Evolutionary conservation across 2,797 vertebrate genomes (phyloP).

Genomic region (Trachurus trachurus): DNA sequence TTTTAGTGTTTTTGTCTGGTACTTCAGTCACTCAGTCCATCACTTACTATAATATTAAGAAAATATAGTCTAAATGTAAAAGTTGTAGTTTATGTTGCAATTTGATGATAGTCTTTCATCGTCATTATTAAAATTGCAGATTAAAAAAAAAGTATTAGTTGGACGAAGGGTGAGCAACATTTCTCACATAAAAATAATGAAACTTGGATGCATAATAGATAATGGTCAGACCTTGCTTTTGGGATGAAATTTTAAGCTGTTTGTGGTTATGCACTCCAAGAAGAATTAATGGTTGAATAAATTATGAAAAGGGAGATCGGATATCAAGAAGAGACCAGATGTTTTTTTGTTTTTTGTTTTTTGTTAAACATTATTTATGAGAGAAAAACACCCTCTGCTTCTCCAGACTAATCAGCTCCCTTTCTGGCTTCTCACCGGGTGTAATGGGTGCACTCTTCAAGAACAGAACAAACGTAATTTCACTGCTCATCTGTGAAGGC

Average conservation of each 20-base stretch:
- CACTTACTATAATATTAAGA: background rate
- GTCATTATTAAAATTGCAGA: constrained; percentile 3
- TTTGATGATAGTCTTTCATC: background rate
- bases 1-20: constrained; percentile 56
- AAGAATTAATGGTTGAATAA: constrained; percentile 68
- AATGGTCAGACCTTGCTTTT: constrained; percentile 49
- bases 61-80: constrained; percentile 12
- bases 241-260: constrained; percentile 45
- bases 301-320: constrained; percentile 57
- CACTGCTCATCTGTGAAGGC: constrained; percentile 52
- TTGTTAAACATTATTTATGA: constrained; percentile 70
- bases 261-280: constrained; percentile 49
- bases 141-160: constrained; percentile 18
- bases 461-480: constrained; percentile 62
- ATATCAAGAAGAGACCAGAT: constrained; percentile 69
- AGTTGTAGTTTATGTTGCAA: constrained; percentile 2
- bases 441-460: constrained; percentile 63
- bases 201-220: constrained; percentile 37
- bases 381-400: constrained; percentile 56
- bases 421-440: constrained; percentile 64
- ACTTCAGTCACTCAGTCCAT: constrained; percentile 16
- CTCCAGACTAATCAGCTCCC: constrained; percentile 70
- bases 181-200: constrained; percentile 3
- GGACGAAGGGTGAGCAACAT: background rate
- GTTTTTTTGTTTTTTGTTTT: constrained; percentile 49